Evolutionary conservation across 2,113 vertebrate species (phyloP).

Genomic region (Carassius gibelio): DNA sequence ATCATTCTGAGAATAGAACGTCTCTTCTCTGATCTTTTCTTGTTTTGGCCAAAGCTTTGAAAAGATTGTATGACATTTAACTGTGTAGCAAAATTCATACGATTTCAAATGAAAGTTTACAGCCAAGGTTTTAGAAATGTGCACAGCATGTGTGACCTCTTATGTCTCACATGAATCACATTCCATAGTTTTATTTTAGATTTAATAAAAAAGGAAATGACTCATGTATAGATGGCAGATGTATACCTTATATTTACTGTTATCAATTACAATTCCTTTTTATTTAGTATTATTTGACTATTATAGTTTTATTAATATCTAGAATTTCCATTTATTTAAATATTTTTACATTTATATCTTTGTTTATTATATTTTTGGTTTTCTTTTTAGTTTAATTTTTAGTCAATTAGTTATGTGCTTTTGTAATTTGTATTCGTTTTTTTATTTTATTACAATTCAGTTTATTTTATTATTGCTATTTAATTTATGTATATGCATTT

Average conservation of each 20-base stretch:
- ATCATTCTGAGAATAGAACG: slow-evolving; percentile 16
- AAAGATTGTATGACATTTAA: slow-evolving; percentile 42
- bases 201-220: slow-evolving; percentile 21
- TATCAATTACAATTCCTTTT: background rate
- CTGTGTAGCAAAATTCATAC: slow-evolving; percentile 6
- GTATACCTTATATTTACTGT: slow-evolving; percentile 2
- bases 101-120: slow-evolving; percentile 45
- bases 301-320: background rate
- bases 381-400: background rate
- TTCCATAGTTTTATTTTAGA: slow-evolving; percentile 24
- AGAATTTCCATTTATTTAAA: background rate
- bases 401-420: background rate
- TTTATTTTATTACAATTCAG: background rate
- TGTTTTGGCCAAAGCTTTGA: slow-evolving; percentile 17
- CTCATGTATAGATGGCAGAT: background rate
- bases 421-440: background rate
- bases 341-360: background rate
- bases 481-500: background rate
- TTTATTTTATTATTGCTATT: background rate
- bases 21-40: slow-evolving; percentile 17
- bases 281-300: background rate
- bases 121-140: slow-evolving; percentile 39
- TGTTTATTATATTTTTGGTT: background rate
- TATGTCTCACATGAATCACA: slow-evolving; percentile 25
- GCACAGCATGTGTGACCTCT: slow-evolving; percentile 47